These are phyloP conservation scores for Mystacornis crossleyi DNA, from an alignment of 2,113 vertebrate species.

Conservation along the genomic window DNA sequence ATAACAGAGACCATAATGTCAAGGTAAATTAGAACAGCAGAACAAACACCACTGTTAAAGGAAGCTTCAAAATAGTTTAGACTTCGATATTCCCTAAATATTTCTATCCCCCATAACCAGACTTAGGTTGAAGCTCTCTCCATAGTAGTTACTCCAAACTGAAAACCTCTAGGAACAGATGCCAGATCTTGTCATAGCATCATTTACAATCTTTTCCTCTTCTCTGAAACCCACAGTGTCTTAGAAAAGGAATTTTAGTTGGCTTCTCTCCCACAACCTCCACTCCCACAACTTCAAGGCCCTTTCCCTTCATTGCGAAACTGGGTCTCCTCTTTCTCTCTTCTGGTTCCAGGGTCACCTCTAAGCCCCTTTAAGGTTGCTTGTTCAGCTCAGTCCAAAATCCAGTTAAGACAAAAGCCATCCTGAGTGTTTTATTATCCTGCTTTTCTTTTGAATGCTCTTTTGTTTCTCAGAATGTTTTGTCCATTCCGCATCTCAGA, in stretches of 20 bases:
- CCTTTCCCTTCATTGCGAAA: not conserved
- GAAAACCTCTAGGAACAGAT: not conserved
- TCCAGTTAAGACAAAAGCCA: conserved; percentile 90
- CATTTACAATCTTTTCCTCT: not conserved
- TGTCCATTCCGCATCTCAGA: not conserved
- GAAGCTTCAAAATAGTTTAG: not conserved
- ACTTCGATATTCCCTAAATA: not conserved
- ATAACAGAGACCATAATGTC: not conserved
- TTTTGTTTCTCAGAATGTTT: not conserved
- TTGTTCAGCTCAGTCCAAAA: conserved; percentile 84
- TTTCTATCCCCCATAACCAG: not conserved
- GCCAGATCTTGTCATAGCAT: not conserved
- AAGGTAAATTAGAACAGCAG: not conserved
- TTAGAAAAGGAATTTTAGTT: not conserved
- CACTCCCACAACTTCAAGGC: not conserved
- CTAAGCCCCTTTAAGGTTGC: conserved; percentile 82
- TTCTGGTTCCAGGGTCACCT: conserved; percentile 75
- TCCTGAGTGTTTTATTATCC: conserved; percentile 80
- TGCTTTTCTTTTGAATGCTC: conserved; percentile 77
- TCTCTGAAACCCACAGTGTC: not conserved
- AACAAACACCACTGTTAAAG: not conserved
- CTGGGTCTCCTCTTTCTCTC: not conserved
- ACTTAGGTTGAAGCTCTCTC: not conserved
- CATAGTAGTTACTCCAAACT: not conserved
- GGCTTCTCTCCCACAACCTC: not conserved